Evolutionary conservation across 2,888 invertebrate species (phyloP).

Genomic region (Leptothorax acervorum): DNA sequence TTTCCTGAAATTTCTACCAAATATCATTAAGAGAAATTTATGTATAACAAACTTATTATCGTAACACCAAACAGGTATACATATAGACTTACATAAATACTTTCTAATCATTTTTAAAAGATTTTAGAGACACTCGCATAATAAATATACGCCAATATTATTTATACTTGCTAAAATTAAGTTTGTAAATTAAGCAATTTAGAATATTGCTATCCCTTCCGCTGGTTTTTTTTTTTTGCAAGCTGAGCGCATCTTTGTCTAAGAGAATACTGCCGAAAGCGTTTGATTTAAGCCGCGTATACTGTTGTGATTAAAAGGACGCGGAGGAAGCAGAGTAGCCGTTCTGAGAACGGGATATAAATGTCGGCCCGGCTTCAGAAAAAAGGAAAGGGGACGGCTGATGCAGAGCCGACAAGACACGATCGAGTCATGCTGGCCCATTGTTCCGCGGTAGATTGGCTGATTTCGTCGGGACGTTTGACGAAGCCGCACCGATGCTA

Average conservation of each 20-base stretch:
- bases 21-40: background rate
- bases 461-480: slow-evolving; percentile 81
- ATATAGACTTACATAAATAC: background rate
- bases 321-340: slow-evolving; percentile 49
- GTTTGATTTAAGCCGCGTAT: slow-evolving; percentile 52
- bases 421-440: slow-evolving; percentile 81
- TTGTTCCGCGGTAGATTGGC: slow-evolving; percentile 82
- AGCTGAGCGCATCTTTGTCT: slow-evolving; percentile 10
- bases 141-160: background rate
- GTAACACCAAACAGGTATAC: too few species aligned
- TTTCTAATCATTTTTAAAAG: slow-evolving; percentile 6
- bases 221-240: too few species aligned
- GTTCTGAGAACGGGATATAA: slow-evolving; percentile 63
- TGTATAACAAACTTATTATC: background rate
- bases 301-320: slow-evolving; percentile 56
- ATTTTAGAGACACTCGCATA: background rate
- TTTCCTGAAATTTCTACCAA: background rate
- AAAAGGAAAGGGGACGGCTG: slow-evolving; percentile 62
- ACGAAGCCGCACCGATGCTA: slow-evolving; percentile 80
- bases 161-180: background rate
- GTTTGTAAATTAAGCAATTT: background rate
- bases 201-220: background rate
- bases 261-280: slow-evolving; percentile 51
- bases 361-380: slow-evolving; percentile 53
- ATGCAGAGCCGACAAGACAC: slow-evolving; percentile 77